Conservation (phyloP, 2,797 vertebrate species). For the Typhlichthys subterraneus region DNA sequence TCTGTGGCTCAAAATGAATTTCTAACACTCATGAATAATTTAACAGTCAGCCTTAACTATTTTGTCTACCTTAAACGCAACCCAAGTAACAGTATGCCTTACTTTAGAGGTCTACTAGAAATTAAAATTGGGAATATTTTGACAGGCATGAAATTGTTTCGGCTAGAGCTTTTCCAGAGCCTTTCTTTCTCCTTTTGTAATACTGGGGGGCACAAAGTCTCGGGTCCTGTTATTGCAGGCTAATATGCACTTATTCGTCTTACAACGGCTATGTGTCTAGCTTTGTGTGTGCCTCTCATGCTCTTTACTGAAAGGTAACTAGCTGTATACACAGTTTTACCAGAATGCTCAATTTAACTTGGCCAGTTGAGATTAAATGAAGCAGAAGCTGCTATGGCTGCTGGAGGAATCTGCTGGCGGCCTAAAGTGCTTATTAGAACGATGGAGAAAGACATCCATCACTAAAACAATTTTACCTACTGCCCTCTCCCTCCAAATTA, state of each 20-base stretch:
- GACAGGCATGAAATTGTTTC: constrained; percentile 71
- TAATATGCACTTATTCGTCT: constrained; percentile 70
- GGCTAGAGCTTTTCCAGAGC: constrained; percentile 42
- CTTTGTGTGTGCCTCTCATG: constrained; percentile 58
- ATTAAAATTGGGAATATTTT: constrained; percentile 61
- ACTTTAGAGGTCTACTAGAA: constrained; percentile 56
- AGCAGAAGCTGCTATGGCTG: constrained; percentile 68
- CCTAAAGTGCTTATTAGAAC: constrained; percentile 64
- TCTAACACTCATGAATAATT: constrained; percentile 73
- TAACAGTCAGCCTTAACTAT: constrained; percentile 63
- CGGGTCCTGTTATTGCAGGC: constrained; percentile 58
- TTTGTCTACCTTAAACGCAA: constrained; percentile 55
- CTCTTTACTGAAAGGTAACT: constrained; percentile 63
- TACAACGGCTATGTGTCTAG: constrained; percentile 64
- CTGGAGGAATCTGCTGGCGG: constrained; percentile 56
- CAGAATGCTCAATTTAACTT: constrained; percentile 75
- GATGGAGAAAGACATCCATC: constrained; percentile 71
- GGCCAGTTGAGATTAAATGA: constrained; percentile 73
- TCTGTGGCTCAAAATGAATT: constrained; percentile 70
- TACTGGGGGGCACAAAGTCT: constrained; percentile 55
- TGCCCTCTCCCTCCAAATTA: constrained; percentile 29
- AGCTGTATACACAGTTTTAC: constrained; percentile 60
- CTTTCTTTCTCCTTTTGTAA: constrained; percentile 49
- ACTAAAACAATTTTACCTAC: constrained; percentile 53
- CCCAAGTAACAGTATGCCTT: constrained; percentile 55